Conservation (phyloP, 1,140 invertebrate species). For the Spodoptera frugiperda region DNA sequence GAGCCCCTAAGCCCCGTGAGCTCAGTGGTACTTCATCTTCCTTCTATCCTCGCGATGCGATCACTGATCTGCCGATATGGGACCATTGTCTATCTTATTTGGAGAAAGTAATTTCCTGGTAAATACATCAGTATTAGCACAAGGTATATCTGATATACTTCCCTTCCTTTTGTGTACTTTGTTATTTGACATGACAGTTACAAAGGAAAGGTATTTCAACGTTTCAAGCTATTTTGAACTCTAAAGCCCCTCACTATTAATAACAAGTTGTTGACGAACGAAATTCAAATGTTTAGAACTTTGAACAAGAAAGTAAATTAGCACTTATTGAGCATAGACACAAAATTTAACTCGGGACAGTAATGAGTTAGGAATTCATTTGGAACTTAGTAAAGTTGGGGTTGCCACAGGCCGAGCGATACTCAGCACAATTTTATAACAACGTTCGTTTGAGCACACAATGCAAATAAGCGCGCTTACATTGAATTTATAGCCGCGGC, state of each 20-base stretch:
- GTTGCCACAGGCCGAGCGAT: not conserved
- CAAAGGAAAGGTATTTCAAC: not conserved
- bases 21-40: not conserved
- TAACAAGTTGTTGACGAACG: not conserved
- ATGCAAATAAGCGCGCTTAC: constrained; percentile 63
- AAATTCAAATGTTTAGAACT: constrained; percentile 26
- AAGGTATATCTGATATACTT: constrained; percentile 23
- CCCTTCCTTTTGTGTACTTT: constrained; percentile 4
- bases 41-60: not conserved
- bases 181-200: not conserved
- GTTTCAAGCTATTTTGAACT: constrained; percentile 4
- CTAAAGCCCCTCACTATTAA: constrained; percentile 9
- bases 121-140: constrained; percentile 15
- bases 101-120: constrained; percentile 23
- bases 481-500: constrained; percentile 59
- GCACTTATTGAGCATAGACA: not conserved
- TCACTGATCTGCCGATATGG: constrained; percentile 29
- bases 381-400: constrained; percentile 25
- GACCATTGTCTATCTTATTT: constrained; percentile 28
- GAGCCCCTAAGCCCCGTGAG: constrained; percentile 15
- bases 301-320: constrained; percentile 11
- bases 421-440: constrained; percentile 42
- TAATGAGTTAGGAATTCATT: constrained; percentile 33
- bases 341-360: constrained; percentile 16
- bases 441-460: constrained; percentile 42